These are phyloP conservation scores for Drosophila maculinotata DNA, from an alignment of 2,888 invertebrate genomes.

Conservation along the genomic window DNA sequence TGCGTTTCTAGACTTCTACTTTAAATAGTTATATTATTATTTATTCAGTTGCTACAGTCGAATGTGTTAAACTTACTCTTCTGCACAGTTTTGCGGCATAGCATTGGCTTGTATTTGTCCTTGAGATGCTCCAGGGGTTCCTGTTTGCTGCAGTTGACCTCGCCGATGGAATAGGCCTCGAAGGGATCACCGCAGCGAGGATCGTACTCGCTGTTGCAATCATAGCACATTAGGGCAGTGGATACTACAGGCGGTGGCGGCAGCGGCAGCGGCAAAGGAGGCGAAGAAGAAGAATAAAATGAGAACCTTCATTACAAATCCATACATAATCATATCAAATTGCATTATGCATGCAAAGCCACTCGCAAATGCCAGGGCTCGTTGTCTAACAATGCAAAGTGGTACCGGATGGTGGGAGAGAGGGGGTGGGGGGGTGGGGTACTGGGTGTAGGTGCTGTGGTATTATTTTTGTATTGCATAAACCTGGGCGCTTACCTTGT, in stretches of 20 bases:
- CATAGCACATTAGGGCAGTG: slow-evolving; percentile 91
- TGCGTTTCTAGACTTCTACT: too few species aligned
- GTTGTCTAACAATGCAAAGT: slow-evolving; percentile 33
- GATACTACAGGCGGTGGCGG: slow-evolving; percentile 85
- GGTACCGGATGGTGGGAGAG: too few species aligned
- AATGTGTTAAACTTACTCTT: slow-evolving; percentile 87
- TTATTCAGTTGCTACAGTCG: background rate
- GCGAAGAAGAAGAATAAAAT: background rate
- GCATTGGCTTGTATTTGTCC: slow-evolving; percentile 85
- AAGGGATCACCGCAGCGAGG: slow-evolving; percentile 95
- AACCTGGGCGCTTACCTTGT: slow-evolving; percentile 80
- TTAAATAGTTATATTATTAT: background rate
- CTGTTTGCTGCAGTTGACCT: slow-evolving; percentile 92
- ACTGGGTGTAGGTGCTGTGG: background rate
- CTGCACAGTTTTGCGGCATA: slow-evolving; percentile 94
- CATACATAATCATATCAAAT: slow-evolving; percentile 27
- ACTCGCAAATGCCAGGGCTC: slow-evolving; percentile 30
- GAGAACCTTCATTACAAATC: slow-evolving; percentile 4
- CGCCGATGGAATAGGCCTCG: slow-evolving; percentile 92
- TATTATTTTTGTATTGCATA: slow-evolving; percentile 56
- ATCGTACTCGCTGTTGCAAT: slow-evolving; percentile 96
- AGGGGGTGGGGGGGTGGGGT: too few species aligned
- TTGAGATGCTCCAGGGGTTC: slow-evolving; percentile 89
- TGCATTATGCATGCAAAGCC: slow-evolving; percentile 28
- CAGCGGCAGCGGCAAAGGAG: too few species aligned